phyloP scores from a whole-genome alignment of 1,140 invertebrate genomes.

The Bradysia coprophila region DNA sequence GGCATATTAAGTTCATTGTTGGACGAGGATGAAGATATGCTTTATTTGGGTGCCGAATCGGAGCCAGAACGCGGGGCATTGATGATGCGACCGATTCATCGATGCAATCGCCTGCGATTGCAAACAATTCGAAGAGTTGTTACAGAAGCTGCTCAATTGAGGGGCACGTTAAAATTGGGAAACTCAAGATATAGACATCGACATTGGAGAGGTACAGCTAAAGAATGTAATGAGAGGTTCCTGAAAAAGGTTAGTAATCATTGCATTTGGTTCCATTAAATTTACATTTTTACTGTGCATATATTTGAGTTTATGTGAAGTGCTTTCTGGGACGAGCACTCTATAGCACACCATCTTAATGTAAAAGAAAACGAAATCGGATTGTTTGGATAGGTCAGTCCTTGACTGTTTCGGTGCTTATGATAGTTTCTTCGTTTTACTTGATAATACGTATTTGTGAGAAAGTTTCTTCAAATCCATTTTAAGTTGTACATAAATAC shows the following conservation, averaged over 20 bases:
- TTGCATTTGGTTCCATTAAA: no score
- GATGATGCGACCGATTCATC: slow-evolving; percentile 35
- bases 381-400: no score
- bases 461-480: no score
- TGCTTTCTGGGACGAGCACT: no score
- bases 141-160: slow-evolving; percentile 40
- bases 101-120: slow-evolving; percentile 40
- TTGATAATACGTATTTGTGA: no score
- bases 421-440: no score
- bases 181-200: slow-evolving; percentile 44
- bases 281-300: no score
- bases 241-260: slow-evolving; percentile 41
- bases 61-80: slow-evolving; percentile 41
- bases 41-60: slow-evolving; percentile 37
- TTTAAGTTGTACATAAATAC: no score
- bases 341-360: no score
- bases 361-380: no score
- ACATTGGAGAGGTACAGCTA: slow-evolving; percentile 51
- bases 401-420: no score
- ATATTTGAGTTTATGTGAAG: no score
- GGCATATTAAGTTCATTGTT: slow-evolving; percentile 46
- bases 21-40: slow-evolving; percentile 41
- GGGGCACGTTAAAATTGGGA: slow-evolving; percentile 37
- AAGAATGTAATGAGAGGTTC: slow-evolving; percentile 54
- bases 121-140: slow-evolving; percentile 41